These are phyloP conservation scores for Cyrtorhinus lividipennis DNA, from an alignment of 1,140 invertebrate genomes.

Conservation along the genomic window DNA sequence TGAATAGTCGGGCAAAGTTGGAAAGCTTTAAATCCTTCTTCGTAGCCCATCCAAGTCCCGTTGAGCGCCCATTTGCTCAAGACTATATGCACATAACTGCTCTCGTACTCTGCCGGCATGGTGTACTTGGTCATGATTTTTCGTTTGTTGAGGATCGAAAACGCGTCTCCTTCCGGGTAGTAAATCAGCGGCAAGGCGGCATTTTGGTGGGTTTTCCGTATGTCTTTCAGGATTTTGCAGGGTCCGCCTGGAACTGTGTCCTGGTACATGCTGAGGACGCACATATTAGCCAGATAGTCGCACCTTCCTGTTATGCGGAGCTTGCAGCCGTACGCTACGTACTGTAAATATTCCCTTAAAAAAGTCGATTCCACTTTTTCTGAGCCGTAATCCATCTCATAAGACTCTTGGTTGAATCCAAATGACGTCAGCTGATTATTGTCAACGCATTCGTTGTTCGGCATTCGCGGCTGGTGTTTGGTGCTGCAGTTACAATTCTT, in stretches of 20 bases:
- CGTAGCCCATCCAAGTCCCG: slow-evolving; percentile 26
- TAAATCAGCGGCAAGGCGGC: slow-evolving; percentile 36
- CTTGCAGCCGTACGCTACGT: slow-evolving; percentile 27
- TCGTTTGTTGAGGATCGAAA: slow-evolving; percentile 34
- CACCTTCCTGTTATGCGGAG: slow-evolving; percentile 39
- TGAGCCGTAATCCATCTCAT: slow-evolving; percentile 30
- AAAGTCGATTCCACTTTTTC: slow-evolving; percentile 34
- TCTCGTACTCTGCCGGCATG: slow-evolving; percentile 32
- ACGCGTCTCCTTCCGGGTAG: slow-evolving; percentile 36
- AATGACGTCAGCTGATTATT: slow-evolving; percentile 28
- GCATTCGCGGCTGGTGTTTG: slow-evolving; percentile 24
- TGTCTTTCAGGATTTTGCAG: slow-evolving; percentile 35
- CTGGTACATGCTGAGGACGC: slow-evolving; percentile 41
- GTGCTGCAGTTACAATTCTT: slow-evolving; percentile 27
- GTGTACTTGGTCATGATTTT: slow-evolving; percentile 37
- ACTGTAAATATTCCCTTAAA: slow-evolving; percentile 25
- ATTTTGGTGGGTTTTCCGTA: slow-evolving; percentile 28
- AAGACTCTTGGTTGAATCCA: slow-evolving; percentile 29
- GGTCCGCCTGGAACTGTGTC: slow-evolving; percentile 31
- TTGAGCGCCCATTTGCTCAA: slow-evolving; percentile 25
- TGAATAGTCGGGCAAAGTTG: slow-evolving; percentile 36
- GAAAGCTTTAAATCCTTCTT: slow-evolving; percentile 28
- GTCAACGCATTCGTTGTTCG: slow-evolving; percentile 32
- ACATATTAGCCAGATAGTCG: slow-evolving; percentile 53
- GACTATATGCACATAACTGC: slow-evolving; percentile 33